phyloP scores from a whole-genome alignment of 1,140 invertebrate genomes.

The Eurosta solidaginis region DNA sequence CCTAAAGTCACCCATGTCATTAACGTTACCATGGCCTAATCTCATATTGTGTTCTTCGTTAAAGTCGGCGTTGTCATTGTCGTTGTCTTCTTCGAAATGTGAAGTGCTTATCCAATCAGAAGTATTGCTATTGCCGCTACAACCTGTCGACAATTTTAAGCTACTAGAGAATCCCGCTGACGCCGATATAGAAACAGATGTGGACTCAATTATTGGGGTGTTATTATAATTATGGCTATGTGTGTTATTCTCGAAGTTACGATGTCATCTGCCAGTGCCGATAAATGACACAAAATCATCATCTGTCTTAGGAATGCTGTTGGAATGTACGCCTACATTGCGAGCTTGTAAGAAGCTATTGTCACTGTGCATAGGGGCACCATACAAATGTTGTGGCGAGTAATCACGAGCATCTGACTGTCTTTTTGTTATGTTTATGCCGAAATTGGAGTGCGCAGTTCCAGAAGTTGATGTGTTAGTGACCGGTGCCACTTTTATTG shows the following conservation, averaged over 20 bases:
- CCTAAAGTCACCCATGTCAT: not conserved
- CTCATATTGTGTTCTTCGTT: not conserved
- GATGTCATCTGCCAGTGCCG: constrained; percentile 54
- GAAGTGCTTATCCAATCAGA: constrained; percentile 55
- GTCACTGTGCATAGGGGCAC: constrained; percentile 34
- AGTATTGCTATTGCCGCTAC: constrained; percentile 37
- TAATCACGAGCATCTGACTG: constrained; percentile 43
- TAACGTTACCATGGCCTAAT: not conserved
- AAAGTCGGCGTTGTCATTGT: constrained; percentile 37
- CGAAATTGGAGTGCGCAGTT: constrained; percentile 34
- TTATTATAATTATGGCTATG: constrained; percentile 49
- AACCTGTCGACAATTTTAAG: constrained; percentile 46
- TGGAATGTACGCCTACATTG: constrained; percentile 33
- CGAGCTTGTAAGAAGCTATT: constrained; percentile 45
- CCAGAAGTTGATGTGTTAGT: constrained; percentile 43
- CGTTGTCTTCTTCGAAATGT: constrained; percentile 45
- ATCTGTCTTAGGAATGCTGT: constrained; percentile 53
- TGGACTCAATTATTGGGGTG: constrained; percentile 35
- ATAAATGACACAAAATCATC: constrained; percentile 54
- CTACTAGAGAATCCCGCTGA: constrained; percentile 55
- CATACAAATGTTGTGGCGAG: constrained; percentile 42
- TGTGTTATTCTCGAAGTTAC: constrained; percentile 42
- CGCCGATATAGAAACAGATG: constrained; percentile 44
- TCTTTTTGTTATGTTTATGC: constrained; percentile 36
- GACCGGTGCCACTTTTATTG: constrained; percentile 40